These are phyloP conservation scores for Stomatorhinus ivindoensis DNA, from an alignment of 2,113 vertebrate genomes.

Conservation along the genomic window DNA sequence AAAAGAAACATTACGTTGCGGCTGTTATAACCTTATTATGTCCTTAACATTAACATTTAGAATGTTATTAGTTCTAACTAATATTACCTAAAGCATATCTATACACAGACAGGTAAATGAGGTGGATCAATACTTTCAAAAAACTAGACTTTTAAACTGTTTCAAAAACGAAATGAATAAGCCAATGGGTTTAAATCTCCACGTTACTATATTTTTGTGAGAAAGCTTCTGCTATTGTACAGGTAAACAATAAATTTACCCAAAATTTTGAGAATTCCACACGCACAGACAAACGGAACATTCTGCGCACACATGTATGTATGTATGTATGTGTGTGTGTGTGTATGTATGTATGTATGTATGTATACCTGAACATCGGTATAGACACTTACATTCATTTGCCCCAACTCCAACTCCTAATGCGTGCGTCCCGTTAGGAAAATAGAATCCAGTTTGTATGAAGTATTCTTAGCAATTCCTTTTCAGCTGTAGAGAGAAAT, in stretches of 20 bases:
- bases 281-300: neutral
- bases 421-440: slow-evolving; percentile 11
- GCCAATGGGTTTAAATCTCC: neutral
- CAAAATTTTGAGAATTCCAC: neutral
- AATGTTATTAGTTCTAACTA: neutral
- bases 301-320: neutral
- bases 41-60: neutral
- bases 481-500: neutral
- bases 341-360: neutral
- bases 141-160: neutral
- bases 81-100: neutral
- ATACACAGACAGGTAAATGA: neutral
- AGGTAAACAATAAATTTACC: neutral
- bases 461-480: slow-evolving; percentile 23
- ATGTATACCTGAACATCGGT: neutral
- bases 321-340: neutral
- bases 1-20: neutral
- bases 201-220: neutral
- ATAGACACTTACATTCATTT: slow-evolving; percentile 60
- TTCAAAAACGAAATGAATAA: neutral
- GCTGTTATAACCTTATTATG: neutral
- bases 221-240: neutral
- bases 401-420: slow-evolving; percentile 35
- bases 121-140: neutral
- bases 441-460: slow-evolving; percentile 20